Evolutionary conservation across 2,797 vertebrate genomes (phyloP), one percentile per base, ranked within the genome.

Genomic region (Cetoscarus ocellatus): DNA sequence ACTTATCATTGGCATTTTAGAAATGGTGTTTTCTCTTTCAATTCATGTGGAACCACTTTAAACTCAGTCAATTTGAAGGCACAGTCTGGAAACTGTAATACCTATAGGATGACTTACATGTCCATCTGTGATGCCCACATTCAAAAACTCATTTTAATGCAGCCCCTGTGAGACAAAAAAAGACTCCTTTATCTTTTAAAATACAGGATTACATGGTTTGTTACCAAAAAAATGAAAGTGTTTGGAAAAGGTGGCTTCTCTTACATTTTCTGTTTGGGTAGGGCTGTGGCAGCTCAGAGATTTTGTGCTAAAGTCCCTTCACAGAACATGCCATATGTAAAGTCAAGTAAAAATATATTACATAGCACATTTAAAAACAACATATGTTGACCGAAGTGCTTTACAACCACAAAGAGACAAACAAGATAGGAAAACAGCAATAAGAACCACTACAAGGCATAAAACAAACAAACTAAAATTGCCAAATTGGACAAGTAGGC

Each of bases 31-130:
- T 78, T 79, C 67, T 77, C 36, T 52, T 84, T 79, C 70, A 65
- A 8, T 70, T 74, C 57, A 73, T 66, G 65, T 65, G 67, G 80
- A 91, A 79, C 84, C 58, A 61, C 76, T 90, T 86, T 79, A 40
- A 70, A 83, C 34, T 62, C 64, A 3, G 69, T 50, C 74, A 38
- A 42, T 85, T 75, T 83, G 57, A 84, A 88, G 60, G 60, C 44
- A 59, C 53, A 43, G 54, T 59, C 67, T 71, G 71, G 54, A 73
- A 73, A 70, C 49, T 47, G 35, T 48, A 45, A 72, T 62, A 54
- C 39, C 13, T 42, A 40, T 39, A 48, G 59, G 36, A 75, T 59
- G 59, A 67, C 56, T 70, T 71, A 65, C 66, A 49, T 50, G 56
- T 52, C 67, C 61, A 73, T 73, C 43, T 72, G 50, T 61, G 75